phyloP scores from a whole-genome alignment of 2,888 invertebrate species.

The Leptodirus hochenwartii region DNA sequence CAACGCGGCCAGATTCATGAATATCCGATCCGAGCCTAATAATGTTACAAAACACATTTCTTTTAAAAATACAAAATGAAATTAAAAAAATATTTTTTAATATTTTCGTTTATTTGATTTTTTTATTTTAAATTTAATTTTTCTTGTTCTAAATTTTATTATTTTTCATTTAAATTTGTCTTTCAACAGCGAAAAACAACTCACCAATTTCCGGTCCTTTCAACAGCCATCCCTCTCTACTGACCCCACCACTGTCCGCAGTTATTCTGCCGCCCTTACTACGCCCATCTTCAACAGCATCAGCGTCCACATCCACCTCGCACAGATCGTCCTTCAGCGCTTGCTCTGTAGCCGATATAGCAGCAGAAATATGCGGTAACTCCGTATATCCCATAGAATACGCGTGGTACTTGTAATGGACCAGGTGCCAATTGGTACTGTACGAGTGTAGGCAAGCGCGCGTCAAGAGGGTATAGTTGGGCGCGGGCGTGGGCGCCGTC shows the following conservation, averaged over 20 bases:
- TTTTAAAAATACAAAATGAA: background rate
- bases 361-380: constrained; percentile 50
- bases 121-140: no score
- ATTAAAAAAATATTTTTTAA: background rate
- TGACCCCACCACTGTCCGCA: constrained; percentile 58
- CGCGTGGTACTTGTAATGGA: constrained; percentile 78
- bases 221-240: constrained; percentile 78
- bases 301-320: constrained; percentile 75
- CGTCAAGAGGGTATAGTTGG: constrained; percentile 40
- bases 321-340: constrained; percentile 68
- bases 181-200: background rate
- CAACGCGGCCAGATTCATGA: constrained; percentile 78
- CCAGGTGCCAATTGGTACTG: constrained; percentile 72
- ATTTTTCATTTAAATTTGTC: background rate
- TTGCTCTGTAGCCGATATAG: constrained; percentile 35
- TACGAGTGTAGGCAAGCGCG: constrained; percentile 57
- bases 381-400: constrained; percentile 80
- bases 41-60: constrained; percentile 1
- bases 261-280: constrained; percentile 55
- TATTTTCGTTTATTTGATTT: background rate
- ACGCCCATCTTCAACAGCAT: constrained; percentile 54
- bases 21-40: constrained; percentile 62
- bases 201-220: constrained; percentile 74
- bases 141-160: no score
- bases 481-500: constrained; percentile 21